Evolutionary conservation across 2,797 vertebrate genomes (phyloP), one percentile per base, ranked within the genome.

Genomic region (Knipowitschia caucasica): DNA sequence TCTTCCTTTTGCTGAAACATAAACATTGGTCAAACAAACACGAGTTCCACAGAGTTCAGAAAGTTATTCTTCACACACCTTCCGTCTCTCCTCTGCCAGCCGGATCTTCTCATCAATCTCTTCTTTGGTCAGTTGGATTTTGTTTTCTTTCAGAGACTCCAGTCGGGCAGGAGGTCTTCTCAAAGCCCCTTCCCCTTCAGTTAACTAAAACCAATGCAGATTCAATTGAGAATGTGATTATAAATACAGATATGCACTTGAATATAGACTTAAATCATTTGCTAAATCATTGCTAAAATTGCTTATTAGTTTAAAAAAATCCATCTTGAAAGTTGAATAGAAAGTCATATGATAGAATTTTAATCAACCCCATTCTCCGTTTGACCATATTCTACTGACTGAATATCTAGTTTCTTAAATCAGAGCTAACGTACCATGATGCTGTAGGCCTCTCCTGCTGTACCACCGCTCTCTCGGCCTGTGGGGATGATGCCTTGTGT

Each of bases 401-500:
- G n/a, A n/a, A n/a, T n/a, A n/a, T n/a, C n/a, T n/a, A n/a, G n/a
- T n/a, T n/a, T n/a, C n/a, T n/a, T n/a, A n/a, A n/a, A n/a, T n/a
- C n/a, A 24, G 7, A 27, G 24, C 23, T 15, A 12, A 59, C 86
- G 84, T 80, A 92, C 91, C 86, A 78, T 85, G 71, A 92, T 81
- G 64, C 89, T 84, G 23, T 88, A 91, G 0, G 78, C 82, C 78
- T 92, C 82, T 73, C 79, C 87, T 17, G 89, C 56, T 56, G 64
- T 73, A 7, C 72, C 81, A 77, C 73, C 64, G 35, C 62, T 71
- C 43, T 77, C 62, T 67, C 39, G 76, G 35, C 45, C 68, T 7
- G 73, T 85, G 27, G 91, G 86, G 62, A 94, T 93, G 82, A 94
- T 93, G 64, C 92, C 92, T 67, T 94, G 88, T 36, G 67, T 86